Base-by-base conservation (phyloP, 2,888 invertebrate species). In the Pollenia labialis region DNA sequence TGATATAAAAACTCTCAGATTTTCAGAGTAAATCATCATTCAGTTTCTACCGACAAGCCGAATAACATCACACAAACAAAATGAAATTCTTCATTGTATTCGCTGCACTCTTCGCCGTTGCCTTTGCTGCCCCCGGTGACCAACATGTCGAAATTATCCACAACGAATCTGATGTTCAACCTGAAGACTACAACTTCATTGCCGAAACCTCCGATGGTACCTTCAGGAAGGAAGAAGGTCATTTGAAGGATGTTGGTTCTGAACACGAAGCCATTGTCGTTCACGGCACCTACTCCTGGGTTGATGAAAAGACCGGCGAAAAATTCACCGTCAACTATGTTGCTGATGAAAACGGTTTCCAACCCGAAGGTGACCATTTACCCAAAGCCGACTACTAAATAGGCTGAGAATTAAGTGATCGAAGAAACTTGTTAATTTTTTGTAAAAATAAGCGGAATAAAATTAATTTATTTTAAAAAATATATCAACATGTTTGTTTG, bases 171-270 rank as follows among this genome's bases (percentile, higher is more conserved):
- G 93, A 94, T 84, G 94, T 95, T 11, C 94, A 93, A 72, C 90
- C 94, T 89, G 94, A 95, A 88, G 94, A 94, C 90, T 95, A 95
- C 89, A 92, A 94, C 85, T 95, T 94, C 18, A 44, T 69, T 64
- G 16, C 50, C 6, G 90, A 89, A 60, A 90, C 90, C 52, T 89
- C 90, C 69, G 90, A 91, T 85, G 91, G 91, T 18, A 88, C 88
- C 62, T 64, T 79, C 11, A 81, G 72, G 10, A 42, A 81, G 4
- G 90, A 90, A 83, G 74, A 87, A 58, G 91, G 90, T 56, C 54
- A 88, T 23, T 71, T 91, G 64, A 88, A 88, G 77, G 87, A 89
- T n/a, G 0, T 7, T 18, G 95, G 94, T 2, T 1, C 87, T 0
- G 90, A 90, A 62, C 54, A 88, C 0, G 90, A 90, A 79, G 88